A percentile compares a stretch with the other conserved stretches of the same genome.
phyloP scores from a whole-genome alignment of 1,140 invertebrate genomes.

The Matsumurasca onukii region DNA sequence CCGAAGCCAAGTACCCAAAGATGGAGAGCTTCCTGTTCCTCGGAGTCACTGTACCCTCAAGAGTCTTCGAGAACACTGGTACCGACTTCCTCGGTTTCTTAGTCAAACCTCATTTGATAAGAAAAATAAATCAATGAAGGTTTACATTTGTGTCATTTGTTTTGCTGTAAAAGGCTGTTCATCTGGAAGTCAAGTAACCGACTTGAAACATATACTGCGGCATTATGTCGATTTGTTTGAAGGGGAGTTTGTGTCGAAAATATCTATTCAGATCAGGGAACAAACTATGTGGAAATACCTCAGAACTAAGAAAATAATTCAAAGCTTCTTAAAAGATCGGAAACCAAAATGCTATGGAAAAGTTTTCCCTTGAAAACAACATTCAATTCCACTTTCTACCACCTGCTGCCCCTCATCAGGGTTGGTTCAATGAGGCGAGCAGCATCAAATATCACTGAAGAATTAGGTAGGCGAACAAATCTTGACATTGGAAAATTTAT shows the following conservation, averaged over 20 bases:
- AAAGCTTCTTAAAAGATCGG: too few relatives aligned
- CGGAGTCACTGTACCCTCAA: slow-evolving; percentile 30
- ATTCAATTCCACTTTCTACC: slow-evolving; percentile 1
- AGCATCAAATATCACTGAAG: background rate
- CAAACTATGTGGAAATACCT: slow-evolving; percentile 41
- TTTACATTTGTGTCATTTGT: slow-evolving; percentile 44
- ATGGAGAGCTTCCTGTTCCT: slow-evolving; percentile 38
- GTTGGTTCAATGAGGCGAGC: slow-evolving; percentile 10
- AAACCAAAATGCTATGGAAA: too few relatives aligned
- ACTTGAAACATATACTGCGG: slow-evolving; percentile 39
- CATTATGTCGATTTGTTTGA: slow-evolving; percentile 40
- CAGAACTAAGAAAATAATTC: background rate
- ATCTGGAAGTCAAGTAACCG: slow-evolving; percentile 41
- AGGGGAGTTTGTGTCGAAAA: slow-evolving; percentile 31
- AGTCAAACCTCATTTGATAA: slow-evolving; percentile 25
- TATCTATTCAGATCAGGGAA: slow-evolving; percentile 44
- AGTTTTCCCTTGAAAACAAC: too few relatives aligned
- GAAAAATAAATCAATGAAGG: slow-evolving; percentile 40
- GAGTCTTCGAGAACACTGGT: slow-evolving; percentile 35
- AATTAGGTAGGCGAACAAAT: background rate
- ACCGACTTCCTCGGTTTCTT: slow-evolving; percentile 41
- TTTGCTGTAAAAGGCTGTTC: too few relatives aligned
- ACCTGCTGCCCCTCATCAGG: background rate
- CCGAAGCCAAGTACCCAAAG: slow-evolving; percentile 29
- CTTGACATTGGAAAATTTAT: background rate